A percentile compares a stretch with the other conserved stretches of the same genome.
Evolutionary conservation across 2,113 vertebrate genomes (phyloP).

Genomic region (Hippocampus barbouri): DNA sequence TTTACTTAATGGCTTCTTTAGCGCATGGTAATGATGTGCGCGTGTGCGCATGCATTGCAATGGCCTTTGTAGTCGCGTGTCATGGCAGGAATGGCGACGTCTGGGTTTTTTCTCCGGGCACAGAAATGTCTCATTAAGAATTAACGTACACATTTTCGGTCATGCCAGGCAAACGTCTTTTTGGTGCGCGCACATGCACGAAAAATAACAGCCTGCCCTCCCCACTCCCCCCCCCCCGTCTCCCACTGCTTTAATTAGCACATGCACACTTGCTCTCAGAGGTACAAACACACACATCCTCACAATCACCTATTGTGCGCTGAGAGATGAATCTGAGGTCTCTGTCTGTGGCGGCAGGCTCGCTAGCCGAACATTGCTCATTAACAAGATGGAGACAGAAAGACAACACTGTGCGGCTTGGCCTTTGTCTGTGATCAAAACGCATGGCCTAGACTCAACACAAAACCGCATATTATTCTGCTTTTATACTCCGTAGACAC

Average conservation of each 20-base stretch:
- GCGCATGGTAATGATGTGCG: constrained; percentile 65
- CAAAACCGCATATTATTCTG: constrained; percentile 67
- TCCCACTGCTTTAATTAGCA: constrained; percentile 72
- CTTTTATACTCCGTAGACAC: constrained; percentile 64
- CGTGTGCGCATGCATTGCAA: constrained; percentile 20
- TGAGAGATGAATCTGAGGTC: constrained; percentile 75
- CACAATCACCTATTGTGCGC: constrained; percentile 71
- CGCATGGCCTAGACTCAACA: constrained; percentile 57
- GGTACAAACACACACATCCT: constrained; percentile 55
- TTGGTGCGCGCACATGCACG: constrained; percentile 38
- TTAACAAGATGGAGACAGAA: constrained; percentile 73
- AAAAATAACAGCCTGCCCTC: constrained; percentile 53
- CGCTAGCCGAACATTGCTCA: constrained; percentile 64
- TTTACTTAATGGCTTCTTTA: constrained; percentile 64
- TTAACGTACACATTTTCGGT: constrained; percentile 76
- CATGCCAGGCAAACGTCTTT: constrained; percentile 67
- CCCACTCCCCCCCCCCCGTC: constrained; percentile 58
- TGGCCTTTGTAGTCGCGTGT: constrained; percentile 71
- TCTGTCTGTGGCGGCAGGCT: constrained; percentile 68
- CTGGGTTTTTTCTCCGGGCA: constrained; percentile 68
- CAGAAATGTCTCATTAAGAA: constrained; percentile 82
- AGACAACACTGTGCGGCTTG: constrained; percentile 65
- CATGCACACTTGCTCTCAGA: constrained; percentile 52
- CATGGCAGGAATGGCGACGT: constrained; percentile 62
- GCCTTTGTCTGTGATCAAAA: constrained; percentile 74